Evolutionary conservation across 2,888 invertebrate genomes (phyloP).

Genomic region (Drosophila koepferae): DNA sequence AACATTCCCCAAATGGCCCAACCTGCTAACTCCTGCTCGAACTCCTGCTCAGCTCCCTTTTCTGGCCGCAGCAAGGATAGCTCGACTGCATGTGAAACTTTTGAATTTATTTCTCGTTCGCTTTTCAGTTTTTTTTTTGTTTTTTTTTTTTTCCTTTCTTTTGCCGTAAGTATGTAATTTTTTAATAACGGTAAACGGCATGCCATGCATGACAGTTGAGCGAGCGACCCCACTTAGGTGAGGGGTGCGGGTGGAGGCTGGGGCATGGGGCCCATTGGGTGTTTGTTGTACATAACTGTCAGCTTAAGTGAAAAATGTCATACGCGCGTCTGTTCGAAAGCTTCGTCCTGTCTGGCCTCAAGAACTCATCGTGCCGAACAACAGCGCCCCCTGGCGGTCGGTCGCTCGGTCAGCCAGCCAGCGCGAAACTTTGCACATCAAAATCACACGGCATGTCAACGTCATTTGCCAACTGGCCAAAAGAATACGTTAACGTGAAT

Average conservation of each 20-base stretch:
- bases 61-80: background rate
- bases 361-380: slow-evolving; percentile 20
- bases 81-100: slow-evolving; percentile 69
- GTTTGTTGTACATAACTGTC: slow-evolving; percentile 72
- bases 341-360: slow-evolving; percentile 34
- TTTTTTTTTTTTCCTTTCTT: slow-evolving; percentile 25
- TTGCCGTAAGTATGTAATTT: slow-evolving; percentile 65
- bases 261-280: background rate
- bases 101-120: slow-evolving; percentile 67
- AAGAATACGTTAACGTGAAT: slow-evolving; percentile 5
- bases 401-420: slow-evolving; percentile 4
- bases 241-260: background rate
- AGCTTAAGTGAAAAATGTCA: slow-evolving; percentile 83
- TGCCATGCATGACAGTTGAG: slow-evolving; percentile 77
- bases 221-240: slow-evolving; percentile 40
- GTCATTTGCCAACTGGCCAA: slow-evolving; percentile 57
- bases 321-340: slow-evolving; percentile 63
- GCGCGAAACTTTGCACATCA: slow-evolving; percentile 53
- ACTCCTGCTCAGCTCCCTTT: background rate
- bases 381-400: slow-evolving; percentile 49
- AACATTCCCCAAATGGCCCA: slow-evolving; percentile 64
- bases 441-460: slow-evolving; percentile 74
- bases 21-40: slow-evolving; percentile 2
- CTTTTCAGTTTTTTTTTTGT: slow-evolving; percentile 15
- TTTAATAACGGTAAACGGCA: slow-evolving; percentile 78